Evolutionary conservation across 2,113 vertebrate genomes (phyloP).

Genomic region (Chrysemys picta): DNA sequence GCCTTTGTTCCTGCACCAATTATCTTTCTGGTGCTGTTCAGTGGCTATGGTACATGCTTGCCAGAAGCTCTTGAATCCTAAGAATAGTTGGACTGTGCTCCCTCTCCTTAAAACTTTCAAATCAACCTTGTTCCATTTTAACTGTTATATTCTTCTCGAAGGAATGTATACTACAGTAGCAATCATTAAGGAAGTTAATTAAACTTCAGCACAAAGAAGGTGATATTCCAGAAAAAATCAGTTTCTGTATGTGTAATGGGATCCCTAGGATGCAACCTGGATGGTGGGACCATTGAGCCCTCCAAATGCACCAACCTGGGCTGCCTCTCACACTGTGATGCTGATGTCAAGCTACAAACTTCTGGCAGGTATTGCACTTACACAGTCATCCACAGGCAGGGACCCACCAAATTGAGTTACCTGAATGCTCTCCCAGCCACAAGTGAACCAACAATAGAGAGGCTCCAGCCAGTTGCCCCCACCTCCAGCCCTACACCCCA

Average conservation of each 20-base stretch:
- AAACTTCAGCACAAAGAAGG: not conserved
- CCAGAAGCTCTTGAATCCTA: not conserved
- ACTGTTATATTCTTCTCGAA: not conserved
- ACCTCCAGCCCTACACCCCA: no score
- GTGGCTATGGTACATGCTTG: not conserved
- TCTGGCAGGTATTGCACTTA: no score
- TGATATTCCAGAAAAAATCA: not conserved
- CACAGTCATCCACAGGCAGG: no score
- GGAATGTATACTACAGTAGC: constrained; percentile 7
- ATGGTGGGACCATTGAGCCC: not conserved
- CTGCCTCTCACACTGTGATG: no score
- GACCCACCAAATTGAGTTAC: no score
- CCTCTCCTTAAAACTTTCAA: not conserved
- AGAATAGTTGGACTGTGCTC: not conserved
- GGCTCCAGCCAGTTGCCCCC: no score
- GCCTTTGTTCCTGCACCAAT: constrained; percentile 23
- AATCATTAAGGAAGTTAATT: not conserved
- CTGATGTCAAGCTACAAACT: no score
- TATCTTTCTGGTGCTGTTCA: constrained; percentile 21
- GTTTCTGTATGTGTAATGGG: not conserved
- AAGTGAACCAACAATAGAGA: no score
- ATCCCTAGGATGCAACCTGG: no score
- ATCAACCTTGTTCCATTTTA: not conserved
- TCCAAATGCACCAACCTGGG: fast-evolving
- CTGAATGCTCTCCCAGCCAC: no score